phyloP scores from a whole-genome alignment of 2,797 vertebrate species.

The Tachyglossus aculeatus region DNA sequence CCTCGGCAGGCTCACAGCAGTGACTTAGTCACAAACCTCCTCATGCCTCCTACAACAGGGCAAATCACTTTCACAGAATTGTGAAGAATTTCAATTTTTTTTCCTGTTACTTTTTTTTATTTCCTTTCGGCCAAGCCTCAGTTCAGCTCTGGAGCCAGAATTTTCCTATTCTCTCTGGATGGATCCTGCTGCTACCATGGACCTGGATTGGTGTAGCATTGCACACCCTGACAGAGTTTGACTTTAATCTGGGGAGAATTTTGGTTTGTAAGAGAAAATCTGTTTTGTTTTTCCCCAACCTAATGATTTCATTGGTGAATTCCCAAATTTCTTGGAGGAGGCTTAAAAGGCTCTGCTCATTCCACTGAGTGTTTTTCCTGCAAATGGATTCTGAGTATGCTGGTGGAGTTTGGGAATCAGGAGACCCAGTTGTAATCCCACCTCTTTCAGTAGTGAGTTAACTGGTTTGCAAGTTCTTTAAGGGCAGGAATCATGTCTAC shows the following conservation, averaged over 20 bases:
- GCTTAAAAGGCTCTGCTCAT: no score
- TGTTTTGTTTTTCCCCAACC: background rate
- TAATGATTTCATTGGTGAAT: no score
- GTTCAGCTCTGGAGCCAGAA: background rate
- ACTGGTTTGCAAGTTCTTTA: no score
- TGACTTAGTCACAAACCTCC: slow-evolving; percentile 48
- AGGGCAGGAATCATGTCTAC: no score
- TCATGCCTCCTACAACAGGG: slow-evolving; percentile 27
- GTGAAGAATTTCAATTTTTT: slow-evolving; percentile 23
- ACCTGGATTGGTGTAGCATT: background rate
- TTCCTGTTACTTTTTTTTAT: background rate
- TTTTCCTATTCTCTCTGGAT: background rate
- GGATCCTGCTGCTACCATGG: background rate
- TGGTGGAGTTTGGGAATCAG: no score
- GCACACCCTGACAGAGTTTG: no score
- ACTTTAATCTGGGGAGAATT: background rate
- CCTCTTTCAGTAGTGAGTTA: no score
- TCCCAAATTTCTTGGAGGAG: no score
- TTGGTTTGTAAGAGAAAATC: background rate
- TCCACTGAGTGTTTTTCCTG: no score
- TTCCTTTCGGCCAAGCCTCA: slow-evolving; percentile 5
- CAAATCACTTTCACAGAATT: slow-evolving; percentile 33
- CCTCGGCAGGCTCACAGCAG: slow-evolving; percentile 44
- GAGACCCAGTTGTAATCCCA: no score
- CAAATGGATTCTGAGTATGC: no score